phyloP scores from a whole-genome alignment of 2,113 vertebrate species.

The Hymenochirus boettgeri region DNA sequence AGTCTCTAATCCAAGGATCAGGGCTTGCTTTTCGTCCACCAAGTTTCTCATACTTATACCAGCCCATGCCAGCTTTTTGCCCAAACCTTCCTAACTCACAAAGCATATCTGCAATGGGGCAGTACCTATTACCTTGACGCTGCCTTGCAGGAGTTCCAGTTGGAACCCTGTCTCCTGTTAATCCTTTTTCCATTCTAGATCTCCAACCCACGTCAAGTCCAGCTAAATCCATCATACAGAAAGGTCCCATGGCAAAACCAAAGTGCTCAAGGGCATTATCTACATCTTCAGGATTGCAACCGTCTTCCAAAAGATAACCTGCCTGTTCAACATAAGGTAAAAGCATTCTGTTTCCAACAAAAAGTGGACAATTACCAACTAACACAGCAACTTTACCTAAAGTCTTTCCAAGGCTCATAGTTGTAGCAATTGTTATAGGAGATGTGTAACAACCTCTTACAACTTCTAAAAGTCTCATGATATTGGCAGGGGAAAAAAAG shows the following conservation, averaged over 20 bases:
- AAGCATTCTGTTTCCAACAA: conserved; percentile 88
- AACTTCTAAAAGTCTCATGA: conserved; percentile 87
- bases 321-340: conserved; percentile 63
- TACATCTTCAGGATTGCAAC: conserved; percentile 74
- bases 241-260: conserved; percentile 82
- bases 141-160: conserved; percentile 55
- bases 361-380: conserved; percentile 84
- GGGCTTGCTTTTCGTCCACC: conserved; percentile 61
- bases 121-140: conserved; percentile 66
- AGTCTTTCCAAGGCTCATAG: conserved; percentile 72
- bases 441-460: conserved; percentile 72
- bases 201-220: conserved; percentile 87
- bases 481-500: conserved; percentile 86
- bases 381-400: conserved; percentile 80
- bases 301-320: conserved; percentile 83
- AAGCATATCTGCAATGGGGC: conserved; percentile 79
- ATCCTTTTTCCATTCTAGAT: conserved; percentile 64
- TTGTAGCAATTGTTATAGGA: conserved; percentile 71
- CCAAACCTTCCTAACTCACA: conserved; percentile 79
- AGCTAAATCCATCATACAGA: conserved; percentile 77
- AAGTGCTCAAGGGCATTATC: conserved; percentile 80
- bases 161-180: conserved; percentile 52
- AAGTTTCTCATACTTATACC: conserved; percentile 81
- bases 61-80: conserved; percentile 80
- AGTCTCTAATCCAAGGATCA: conserved; percentile 72